Evolutionary conservation across 2,113 vertebrate species (phyloP).

Genomic region (Pipa parva): DNA sequence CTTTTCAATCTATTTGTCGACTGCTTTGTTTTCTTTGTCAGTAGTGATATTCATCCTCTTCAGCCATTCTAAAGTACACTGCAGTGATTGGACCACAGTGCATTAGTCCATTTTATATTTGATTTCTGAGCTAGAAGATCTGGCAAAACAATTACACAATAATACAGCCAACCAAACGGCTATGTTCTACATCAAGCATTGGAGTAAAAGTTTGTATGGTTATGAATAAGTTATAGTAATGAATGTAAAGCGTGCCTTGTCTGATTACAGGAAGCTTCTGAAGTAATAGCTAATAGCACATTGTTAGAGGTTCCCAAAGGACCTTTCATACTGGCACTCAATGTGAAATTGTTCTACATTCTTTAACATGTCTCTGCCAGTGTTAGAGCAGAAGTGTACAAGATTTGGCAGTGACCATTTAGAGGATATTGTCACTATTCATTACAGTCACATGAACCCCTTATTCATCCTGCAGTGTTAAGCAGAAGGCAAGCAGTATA

Average conservation of each 20-base stretch:
- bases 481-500: not conserved
- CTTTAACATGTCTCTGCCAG: not conserved
- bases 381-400: slow-evolving; percentile 13
- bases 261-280: slow-evolving; percentile 26
- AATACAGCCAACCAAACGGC: slow-evolving; percentile 13
- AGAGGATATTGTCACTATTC: slow-evolving; percentile 17
- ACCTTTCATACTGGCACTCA: not conserved
- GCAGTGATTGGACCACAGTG: not conserved
- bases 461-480: no score
- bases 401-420: not conserved
- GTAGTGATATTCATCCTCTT: not conserved
- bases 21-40: not conserved
- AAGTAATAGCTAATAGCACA: slow-evolving; percentile 13
- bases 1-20: no score
- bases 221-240: slow-evolving; percentile 35
- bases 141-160: slow-evolving; percentile 3
- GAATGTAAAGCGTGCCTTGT: slow-evolving; percentile 11
- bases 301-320: slow-evolving; percentile 25
- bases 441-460: not conserved
- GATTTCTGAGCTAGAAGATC: slow-evolving; percentile 13
- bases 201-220: not conserved
- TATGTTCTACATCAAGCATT: slow-evolving; percentile 3
- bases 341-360: slow-evolving; percentile 5
- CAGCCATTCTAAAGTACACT: not conserved
- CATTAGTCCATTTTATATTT: not conserved